Evolutionary conservation across 1,140 invertebrate genomes (phyloP), one percentile per base, ranked within the genome.

Genomic region (Melanaphis sacchari): DNA sequence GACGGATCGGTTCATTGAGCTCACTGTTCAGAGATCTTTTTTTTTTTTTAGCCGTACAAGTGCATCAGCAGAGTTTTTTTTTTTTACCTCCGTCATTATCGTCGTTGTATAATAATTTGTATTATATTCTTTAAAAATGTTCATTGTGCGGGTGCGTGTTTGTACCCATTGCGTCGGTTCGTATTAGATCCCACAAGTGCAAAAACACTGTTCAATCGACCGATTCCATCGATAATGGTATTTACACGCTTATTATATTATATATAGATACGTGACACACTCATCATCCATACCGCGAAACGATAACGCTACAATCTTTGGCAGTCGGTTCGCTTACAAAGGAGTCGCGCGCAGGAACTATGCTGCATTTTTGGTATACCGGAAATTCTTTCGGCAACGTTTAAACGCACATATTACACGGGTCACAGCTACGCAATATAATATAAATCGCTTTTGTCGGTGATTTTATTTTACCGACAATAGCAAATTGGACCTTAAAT

Each of bases 131-230:
- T 40, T 26, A 93, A 93, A 85, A 93, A 93, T 41, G 46, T 84
- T 85, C 91, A 93, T 93, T 93, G 91, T 93, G 66, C 81, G 81
- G 41, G 41, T 84, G 81, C 31, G 81, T 84, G 43, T 84, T 52
- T 84, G 81, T 93, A 52, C 91, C 91, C 81, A 31, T 93, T 85
- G 91, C 91, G 91, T 93, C 91, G 15, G 91, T 31, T 85, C 91
- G 91, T 22, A 93, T 93, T 85, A 93, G 81, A 93, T 93, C 41
- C 91, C 91, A 84, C 91, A 93, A 93, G 91, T 93, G 91, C 91
- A 93, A 93, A 93, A 93, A 93, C 91, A 93, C 91, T 93, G 91
- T 93, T 93, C 91, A 93, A 93, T 93, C 91, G 91, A 93, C 91
- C 91, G 46, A 46, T 24, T 93, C 31, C 8, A n/a, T 93, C 91